Evolutionary conservation across 2,113 vertebrate species (phyloP), one percentile per base, ranked within the genome.

Genomic region (Strix uralensis): DNA sequence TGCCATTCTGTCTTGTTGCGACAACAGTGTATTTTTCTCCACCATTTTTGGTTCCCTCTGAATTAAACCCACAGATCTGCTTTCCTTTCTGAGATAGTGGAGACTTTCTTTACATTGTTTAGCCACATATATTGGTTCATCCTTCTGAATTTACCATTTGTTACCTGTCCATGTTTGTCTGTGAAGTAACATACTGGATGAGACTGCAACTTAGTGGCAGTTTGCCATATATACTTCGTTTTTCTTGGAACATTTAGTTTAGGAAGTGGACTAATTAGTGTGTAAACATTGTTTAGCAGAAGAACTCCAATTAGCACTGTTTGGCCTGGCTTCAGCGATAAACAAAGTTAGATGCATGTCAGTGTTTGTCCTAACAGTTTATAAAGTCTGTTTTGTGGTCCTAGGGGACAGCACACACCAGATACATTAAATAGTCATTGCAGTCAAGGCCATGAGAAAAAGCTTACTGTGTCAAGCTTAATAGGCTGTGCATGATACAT

Each of bases 201-300:
- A 90, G 61, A 44, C 80, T 82, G 86, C 78, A 86, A 29, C 94
- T 98, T 88, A 93, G 77, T 98, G 98, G 98, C 98, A 49, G 94
- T 96, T 97, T 98, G 98, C 98, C 98, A 97, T 97, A 96, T 97
- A 98, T 98, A 98, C 97, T 97, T 97, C 91, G 69, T 94, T 95
- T 96, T 98, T 98, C 98, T 98, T 98, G 97, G 97, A 98, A 98
- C 98, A 97, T 98, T 98, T 97, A 96, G 97, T 98, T 98, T 99
- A 98, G 99, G 98, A 99, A 99, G 98, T 98, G 96, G 98, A 96
- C 98, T 98, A 98, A 99, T 99, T 99, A 98, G 97, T 52, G 44
- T 82, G 93, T 98, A 98, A 99, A 98, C 98, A 98, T 94, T 96
- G 92, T 98, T 97, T 95, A 98, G 97, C 96, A 98, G 96, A 98